Evolutionary conservation across 2,888 invertebrate species (phyloP).

Genomic region (Glyphotaelius pellucidus): DNA sequence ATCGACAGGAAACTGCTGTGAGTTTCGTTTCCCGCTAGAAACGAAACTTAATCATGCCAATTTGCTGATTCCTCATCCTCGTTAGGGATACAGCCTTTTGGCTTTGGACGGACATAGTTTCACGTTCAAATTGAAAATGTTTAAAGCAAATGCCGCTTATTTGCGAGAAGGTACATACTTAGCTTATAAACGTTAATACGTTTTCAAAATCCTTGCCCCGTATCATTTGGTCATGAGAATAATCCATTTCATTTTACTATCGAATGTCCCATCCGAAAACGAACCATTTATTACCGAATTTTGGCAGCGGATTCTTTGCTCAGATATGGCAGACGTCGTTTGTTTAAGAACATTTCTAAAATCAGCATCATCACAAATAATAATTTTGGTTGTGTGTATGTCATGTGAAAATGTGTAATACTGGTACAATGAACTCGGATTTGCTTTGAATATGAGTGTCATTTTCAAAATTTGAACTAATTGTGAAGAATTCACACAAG

Average conservation of each 20-base stretch:
- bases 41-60: slow-evolving; percentile 20
- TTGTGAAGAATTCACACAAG: too few species aligned
- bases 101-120: neutral
- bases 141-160: neutral
- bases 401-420: too few species aligned
- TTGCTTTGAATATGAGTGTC: too few species aligned
- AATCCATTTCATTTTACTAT: neutral
- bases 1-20: slow-evolving; percentile 37
- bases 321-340: neutral
- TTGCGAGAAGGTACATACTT: neutral
- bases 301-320: neutral
- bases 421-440: too few species aligned
- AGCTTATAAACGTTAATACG: too few species aligned
- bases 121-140: neutral
- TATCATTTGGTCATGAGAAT: neutral
- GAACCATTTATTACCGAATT: neutral
- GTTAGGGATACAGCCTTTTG: neutral
- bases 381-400: too few species aligned
- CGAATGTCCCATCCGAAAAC: neutral
- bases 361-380: too few species aligned
- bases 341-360: too few species aligned
- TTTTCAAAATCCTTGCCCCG: too few species aligned
- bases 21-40: slow-evolving; percentile 14
- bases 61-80: slow-evolving; percentile 3
- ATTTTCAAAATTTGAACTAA: too few species aligned